Conservation (phyloP, 2,797 vertebrate genomes). For the Girardinus metallicus region DNA sequence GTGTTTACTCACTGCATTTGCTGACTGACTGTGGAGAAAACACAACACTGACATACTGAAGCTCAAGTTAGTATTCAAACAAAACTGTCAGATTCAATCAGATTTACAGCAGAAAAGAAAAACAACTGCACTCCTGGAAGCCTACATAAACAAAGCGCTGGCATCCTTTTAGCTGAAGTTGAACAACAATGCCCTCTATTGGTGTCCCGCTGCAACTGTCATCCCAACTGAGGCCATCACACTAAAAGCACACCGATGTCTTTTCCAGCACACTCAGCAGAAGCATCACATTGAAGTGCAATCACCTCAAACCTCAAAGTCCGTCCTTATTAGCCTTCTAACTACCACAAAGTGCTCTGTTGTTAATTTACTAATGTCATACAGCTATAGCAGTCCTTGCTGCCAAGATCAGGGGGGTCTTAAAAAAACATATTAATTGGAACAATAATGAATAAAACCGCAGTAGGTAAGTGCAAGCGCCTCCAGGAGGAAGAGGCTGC, state of each 20-base stretch:
- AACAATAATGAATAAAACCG: conserved; percentile 72
- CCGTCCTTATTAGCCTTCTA: conserved; percentile 77
- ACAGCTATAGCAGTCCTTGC: conserved; percentile 66
- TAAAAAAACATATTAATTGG: conserved; percentile 74
- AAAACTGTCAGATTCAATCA: conserved; percentile 62
- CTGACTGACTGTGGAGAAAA: conserved; percentile 44
- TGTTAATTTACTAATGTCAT: conserved; percentile 75
- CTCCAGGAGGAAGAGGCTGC: conserved; percentile 55
- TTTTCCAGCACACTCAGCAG: conserved; percentile 79
- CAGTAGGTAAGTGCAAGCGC: conserved; percentile 66
- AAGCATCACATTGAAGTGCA: conserved; percentile 80
- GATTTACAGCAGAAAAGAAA: conserved; percentile 47
- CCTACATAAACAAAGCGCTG: conserved; percentile 68
- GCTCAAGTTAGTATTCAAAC: conserved; percentile 62
- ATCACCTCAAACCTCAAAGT: conserved; percentile 79
- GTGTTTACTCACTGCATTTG: conserved; percentile 46
- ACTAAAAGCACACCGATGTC: conserved; percentile 57
- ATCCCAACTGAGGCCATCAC: conserved; percentile 59
- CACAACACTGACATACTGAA: conserved; percentile 54
- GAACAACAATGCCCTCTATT: conserved; percentile 88
- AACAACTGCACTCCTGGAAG: conserved; percentile 56
- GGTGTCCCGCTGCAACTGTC: conserved; percentile 61
- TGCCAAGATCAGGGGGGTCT: conserved; percentile 66
- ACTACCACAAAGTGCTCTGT: conserved; percentile 72
- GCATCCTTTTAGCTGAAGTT: conserved; percentile 63